Conservation (phyloP, 2,888 invertebrate genomes). For the Leptothorax acervorum region DNA sequence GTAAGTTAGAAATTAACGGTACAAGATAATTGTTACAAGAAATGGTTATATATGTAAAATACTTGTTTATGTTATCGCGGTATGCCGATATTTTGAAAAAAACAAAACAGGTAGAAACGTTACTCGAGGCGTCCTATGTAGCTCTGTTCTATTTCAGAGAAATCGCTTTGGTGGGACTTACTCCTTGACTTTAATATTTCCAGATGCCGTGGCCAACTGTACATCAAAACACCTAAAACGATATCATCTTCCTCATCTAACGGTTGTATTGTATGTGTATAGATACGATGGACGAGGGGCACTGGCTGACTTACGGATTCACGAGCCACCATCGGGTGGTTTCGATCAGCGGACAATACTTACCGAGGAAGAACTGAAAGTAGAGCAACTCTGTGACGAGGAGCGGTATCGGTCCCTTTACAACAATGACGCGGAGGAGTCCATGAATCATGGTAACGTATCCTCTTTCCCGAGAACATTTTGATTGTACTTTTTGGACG, state of each 20-base stretch:
- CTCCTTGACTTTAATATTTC: conserved; percentile 73
- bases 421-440: conserved; percentile 95
- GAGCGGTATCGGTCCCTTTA: conserved; percentile 97
- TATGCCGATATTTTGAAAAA: neutral
- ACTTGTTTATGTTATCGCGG: neutral
- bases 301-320: conserved; percentile 92
- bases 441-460: conserved; percentile 94
- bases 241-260: conserved; percentile 72
- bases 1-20: conserved; percentile 1
- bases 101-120: conserved; percentile 39
- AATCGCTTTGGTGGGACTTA: conserved; percentile 73
- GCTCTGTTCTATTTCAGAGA: conserved; percentile 76
- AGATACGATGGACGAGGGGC: conserved; percentile 98
- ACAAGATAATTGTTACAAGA: neutral
- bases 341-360: conserved; percentile 89
- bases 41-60: neutral
- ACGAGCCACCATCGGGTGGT: conserved; percentile 93
- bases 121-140: conserved; percentile 51
- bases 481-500: neutral
- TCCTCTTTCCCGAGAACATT: conserved; percentile 12
- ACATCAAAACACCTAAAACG: conserved; percentile 53
- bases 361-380: conserved; percentile 91
- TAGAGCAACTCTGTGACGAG: conserved; percentile 97
- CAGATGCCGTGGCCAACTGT: conserved; percentile 74
- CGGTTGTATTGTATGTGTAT: conserved; percentile 80